Base-by-base conservation (phyloP, 2,888 invertebrate genomes). In the Rhopalosiphum nymphaeae region DNA sequence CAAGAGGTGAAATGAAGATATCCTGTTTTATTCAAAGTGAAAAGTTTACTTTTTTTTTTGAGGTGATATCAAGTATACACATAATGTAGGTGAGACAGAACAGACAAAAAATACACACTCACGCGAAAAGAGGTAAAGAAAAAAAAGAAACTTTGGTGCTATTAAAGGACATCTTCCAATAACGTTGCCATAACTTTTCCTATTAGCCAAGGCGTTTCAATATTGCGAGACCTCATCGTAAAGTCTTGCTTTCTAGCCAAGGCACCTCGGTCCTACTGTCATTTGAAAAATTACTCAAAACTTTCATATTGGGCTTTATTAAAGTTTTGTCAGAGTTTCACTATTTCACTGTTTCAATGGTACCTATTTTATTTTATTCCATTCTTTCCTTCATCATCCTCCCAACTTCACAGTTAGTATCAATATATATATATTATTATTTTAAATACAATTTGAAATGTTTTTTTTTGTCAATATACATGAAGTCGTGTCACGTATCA, bases 271-370 rank as follows among this genome's bases (percentile, higher is more conserved):
- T 61, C 46, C 86, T 94, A 25, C 78, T 53, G 61, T 91, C 53
- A 86, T 94, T 67, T 67, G 90, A 94, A 91, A 94, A 94, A 94
- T 94, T 94, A 94, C 94, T 90, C 94, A 91, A 94, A 94, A 94
- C 91, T 94, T 94, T 94, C 94, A 91, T 94, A 93, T 90, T 94
- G 91, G 90, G 94, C 94, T 90, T 94, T 94, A 94, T 94, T 94
- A 94, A 94, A 94, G 86, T 94, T 94, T 94, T 91, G 90, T 91
- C 91, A 44, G 53, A 87, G 86, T 94, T 90, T 90, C 85, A 61
- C 93, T 89, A 93, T 93, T 94, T 57, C 61, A 49, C 61, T 94
- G 49, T 90, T 94, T 89, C 57, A 44, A 89, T 84, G 78, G 85
- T 89, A 89, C 93, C 89, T 91, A 86, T 91, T 86, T 29, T 85